These are phyloP conservation scores for Rhyacophila evoluta DNA, from an alignment of 2,888 invertebrate species.

Conservation along the genomic window DNA sequence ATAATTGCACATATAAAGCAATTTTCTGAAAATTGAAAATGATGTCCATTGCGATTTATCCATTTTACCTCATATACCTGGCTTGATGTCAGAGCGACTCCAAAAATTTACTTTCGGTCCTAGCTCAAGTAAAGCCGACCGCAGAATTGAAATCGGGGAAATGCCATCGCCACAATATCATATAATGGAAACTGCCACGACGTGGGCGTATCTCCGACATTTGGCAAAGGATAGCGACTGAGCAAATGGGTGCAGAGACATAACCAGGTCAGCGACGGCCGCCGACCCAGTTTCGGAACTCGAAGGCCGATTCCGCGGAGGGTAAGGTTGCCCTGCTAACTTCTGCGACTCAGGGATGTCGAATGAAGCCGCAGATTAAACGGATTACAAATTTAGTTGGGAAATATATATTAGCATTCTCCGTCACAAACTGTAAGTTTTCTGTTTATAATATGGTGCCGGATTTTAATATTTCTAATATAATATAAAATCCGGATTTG, in stretches of 20 bases:
- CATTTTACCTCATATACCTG: too few species aligned
- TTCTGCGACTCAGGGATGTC: neutral
- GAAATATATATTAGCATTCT: too few species aligned
- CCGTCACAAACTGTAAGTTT: too few species aligned
- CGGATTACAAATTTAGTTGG: too few species aligned
- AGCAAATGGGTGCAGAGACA: neutral
- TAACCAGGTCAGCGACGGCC: slow-evolving; percentile 4
- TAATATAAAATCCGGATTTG: too few species aligned
- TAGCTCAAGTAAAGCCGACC: neutral
- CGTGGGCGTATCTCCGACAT: neutral
- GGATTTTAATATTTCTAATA: too few species aligned
- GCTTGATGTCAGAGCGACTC: too few species aligned
- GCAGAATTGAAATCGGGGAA: neutral
- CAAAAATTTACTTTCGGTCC: neutral
- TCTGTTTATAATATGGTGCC: too few species aligned
- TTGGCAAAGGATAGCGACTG: neutral
- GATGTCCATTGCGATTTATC: too few species aligned
- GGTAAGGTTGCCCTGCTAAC: neutral
- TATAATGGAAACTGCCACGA: neutral
- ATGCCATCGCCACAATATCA: neutral
- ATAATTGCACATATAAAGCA: too few species aligned
- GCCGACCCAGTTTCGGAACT: neutral
- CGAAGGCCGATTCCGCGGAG: slow-evolving; percentile 7
- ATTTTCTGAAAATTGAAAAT: too few species aligned
- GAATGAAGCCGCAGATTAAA: too few species aligned